phyloP scores from a whole-genome alignment of 2,888 invertebrate genomes.

The Cephus nigrinus region DNA sequence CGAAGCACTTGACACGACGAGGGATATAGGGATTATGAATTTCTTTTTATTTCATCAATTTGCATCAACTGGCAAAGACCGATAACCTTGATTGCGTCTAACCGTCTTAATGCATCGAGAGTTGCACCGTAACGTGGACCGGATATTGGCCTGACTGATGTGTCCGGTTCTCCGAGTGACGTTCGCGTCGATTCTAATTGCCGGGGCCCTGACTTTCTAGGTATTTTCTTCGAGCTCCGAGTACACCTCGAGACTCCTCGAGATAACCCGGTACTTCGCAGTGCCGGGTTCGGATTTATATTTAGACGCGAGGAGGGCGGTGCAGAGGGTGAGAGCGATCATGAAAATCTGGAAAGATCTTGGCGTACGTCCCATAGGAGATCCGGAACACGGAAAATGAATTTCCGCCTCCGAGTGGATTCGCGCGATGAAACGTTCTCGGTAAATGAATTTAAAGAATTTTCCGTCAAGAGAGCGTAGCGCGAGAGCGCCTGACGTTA shows the following conservation, averaged over 20 bases:
- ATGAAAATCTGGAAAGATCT: not conserved
- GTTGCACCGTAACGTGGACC: conserved; percentile 12
- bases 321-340: not conserved
- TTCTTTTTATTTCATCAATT: not conserved
- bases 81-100: not conserved
- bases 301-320: not conserved
- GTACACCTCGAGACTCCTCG: not conserved
- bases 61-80: not conserved
- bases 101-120: not conserved
- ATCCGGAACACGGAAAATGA: not conserved
- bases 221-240: not conserved
- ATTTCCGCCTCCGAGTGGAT: not conserved
- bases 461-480: not conserved
- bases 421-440: not conserved
- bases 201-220: not conserved
- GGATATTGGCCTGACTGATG: conserved; percentile 43
- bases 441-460: not conserved
- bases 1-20: not conserved
- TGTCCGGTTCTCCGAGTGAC: conserved; percentile 34
- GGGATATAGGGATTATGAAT: not conserved
- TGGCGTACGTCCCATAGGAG: not conserved
- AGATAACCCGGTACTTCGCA: not conserved
- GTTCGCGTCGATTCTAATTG: not conserved
- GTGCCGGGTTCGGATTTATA: not conserved
- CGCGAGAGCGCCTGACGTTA: not conserved